phyloP scores from a whole-genome alignment of 2,797 vertebrate genomes.

The Parauchenoglanis punctatus region DNA sequence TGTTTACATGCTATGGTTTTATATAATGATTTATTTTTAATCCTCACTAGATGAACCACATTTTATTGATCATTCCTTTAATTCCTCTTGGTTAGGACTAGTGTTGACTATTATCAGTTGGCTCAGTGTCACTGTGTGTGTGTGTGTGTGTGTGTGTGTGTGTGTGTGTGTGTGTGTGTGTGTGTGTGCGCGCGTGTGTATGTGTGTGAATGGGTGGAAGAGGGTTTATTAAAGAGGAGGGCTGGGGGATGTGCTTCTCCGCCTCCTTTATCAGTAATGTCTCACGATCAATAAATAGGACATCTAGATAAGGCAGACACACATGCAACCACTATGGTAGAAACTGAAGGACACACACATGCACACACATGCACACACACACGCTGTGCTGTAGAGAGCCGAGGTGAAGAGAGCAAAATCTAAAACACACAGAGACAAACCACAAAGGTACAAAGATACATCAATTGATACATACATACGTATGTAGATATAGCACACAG shows the following conservation, averaged over 20 bases:
- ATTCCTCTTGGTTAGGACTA: constrained; percentile 33
- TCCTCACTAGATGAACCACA: background rate
- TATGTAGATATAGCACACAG: background rate
- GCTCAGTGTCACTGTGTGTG: constrained; percentile 36
- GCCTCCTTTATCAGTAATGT: constrained; percentile 73
- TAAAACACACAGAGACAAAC: background rate
- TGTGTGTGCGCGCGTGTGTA: background rate
- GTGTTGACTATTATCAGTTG: constrained; percentile 37
- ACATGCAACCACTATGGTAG: constrained; percentile 51
- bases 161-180: constrained; percentile 13
- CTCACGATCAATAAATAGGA: constrained; percentile 75
- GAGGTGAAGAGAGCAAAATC: background rate
- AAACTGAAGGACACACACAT: constrained; percentile 52
- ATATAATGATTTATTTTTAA: constrained; percentile 25
- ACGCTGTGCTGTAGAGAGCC: background rate
- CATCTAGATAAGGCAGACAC: constrained; percentile 75
- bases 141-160: background rate
- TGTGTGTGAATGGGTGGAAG: constrained; percentile 24
- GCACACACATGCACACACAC: constrained; percentile 56
- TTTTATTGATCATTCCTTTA: constrained; percentile 47
- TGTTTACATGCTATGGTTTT: constrained; percentile 32
- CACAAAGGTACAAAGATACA: background rate
- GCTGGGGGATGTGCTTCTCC: constrained; percentile 63
- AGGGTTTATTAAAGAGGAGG: constrained; percentile 34
- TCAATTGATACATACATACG: background rate